Percentiles rank a stretch among this genome's conserved stretches.
Conservation (phyloP, 2,888 invertebrate genomes). For the Tetragnatha montana region DNA sequence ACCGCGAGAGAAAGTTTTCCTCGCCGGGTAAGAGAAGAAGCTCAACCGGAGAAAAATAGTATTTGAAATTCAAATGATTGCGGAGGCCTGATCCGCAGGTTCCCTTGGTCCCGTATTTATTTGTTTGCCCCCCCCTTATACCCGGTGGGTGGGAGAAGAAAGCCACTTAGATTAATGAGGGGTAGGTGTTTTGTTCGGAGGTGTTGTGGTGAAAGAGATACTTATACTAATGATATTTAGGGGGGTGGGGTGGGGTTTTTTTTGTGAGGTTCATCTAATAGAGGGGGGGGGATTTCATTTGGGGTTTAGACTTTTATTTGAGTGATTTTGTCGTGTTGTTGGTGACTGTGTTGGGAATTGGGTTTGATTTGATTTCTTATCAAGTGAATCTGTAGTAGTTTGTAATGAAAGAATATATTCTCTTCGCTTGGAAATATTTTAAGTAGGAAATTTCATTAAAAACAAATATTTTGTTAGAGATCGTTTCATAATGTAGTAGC, state of each 20-base stretch:
- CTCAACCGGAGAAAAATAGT: not conserved
- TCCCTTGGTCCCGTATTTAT: not conserved
- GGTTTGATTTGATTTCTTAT: not conserved
- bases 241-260: not conserved
- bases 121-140: not conserved
- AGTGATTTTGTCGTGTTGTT: not conserved
- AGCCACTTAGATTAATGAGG: not conserved
- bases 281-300: not conserved
- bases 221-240: not conserved
- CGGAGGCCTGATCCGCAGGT: not conserved
- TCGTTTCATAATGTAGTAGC: too few relatives aligned
- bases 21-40: not conserved
- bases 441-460: not conserved
- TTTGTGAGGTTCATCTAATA: not conserved
- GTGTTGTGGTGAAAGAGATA: not conserved
- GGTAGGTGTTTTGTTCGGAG: not conserved
- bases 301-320: not conserved
- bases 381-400: not conserved
- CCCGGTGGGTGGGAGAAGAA: not conserved
- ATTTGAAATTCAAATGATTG: slow-evolving; percentile 25
- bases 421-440: not conserved
- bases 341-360: not conserved
- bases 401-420: not conserved
- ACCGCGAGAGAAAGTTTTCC: not conserved
- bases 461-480: too few relatives aligned